phyloP scores from a whole-genome alignment of 1,140 invertebrate species.

The Procambarus virginalis region DNA sequence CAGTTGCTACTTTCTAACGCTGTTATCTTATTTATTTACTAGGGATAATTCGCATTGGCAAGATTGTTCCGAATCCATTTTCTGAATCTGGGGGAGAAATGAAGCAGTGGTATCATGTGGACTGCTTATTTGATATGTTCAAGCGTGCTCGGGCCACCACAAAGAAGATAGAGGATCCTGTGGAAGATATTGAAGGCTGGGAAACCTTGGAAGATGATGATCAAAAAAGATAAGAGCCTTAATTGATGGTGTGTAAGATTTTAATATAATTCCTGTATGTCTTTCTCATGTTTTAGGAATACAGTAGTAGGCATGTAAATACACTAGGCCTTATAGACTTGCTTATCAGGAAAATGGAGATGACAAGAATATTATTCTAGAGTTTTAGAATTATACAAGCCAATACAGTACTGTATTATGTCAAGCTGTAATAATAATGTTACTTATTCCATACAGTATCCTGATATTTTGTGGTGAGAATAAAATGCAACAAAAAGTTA shows the following conservation, averaged over 20 bases:
- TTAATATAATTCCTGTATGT: too few relatives aligned
- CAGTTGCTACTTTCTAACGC: neutral
- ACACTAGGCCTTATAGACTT: too few relatives aligned
- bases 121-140: conserved; percentile 87
- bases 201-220: conserved; percentile 81
- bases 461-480: too few relatives aligned
- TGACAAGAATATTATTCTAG: too few relatives aligned
- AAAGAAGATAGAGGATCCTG: conserved; percentile 85
- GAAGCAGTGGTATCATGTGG: conserved; percentile 89
- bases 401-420: too few relatives aligned
- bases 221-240: conserved; percentile 79
- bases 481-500: too few relatives aligned
- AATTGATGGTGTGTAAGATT: conserved; percentile 73
- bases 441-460: too few relatives aligned
- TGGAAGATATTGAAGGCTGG: conserved; percentile 86
- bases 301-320: too few relatives aligned
- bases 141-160: conserved; percentile 85
- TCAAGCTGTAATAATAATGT: too few relatives aligned
- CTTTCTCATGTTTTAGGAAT: too few relatives aligned
- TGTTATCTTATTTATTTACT: neutral
- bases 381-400: too few relatives aligned
- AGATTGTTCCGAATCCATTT: conserved; percentile 86
- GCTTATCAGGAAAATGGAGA: too few relatives aligned
- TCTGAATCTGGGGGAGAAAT: conserved; percentile 84
- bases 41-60: conserved; percentile 75